Conservation (phyloP, 2,888 invertebrate genomes). For the Thereva nobilitata region DNA sequence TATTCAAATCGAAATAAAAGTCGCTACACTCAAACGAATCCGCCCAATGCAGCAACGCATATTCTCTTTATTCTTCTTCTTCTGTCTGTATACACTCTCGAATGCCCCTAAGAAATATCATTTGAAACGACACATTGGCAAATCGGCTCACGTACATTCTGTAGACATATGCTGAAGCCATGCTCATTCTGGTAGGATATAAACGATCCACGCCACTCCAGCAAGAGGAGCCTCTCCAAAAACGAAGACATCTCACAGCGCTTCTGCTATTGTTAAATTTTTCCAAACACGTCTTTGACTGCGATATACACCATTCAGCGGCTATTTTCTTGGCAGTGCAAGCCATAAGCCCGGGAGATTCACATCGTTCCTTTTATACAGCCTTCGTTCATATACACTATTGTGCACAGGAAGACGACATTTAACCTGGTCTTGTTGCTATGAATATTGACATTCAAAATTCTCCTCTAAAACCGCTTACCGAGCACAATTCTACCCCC, state of each 20-base stretch:
- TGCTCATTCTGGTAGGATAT: constrained; percentile 4
- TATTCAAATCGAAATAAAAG: neutral
- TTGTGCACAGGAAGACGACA: constrained; percentile 12
- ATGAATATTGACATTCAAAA: constrained; percentile 26
- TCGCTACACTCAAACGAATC: constrained; percentile 4
- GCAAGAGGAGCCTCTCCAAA: too few species aligned
- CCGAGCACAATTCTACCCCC: constrained; percentile 1
- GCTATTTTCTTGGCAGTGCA: constrained; percentile 26
- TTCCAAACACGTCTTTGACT: constrained; percentile 26
- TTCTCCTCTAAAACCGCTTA: constrained; percentile 2
- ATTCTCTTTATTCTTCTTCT: neutral
- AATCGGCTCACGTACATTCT: constrained; percentile 21
- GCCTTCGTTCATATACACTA: neutral
- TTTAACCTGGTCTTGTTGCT: constrained; percentile 8
- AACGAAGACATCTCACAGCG: too few species aligned
- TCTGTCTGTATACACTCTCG: constrained; percentile 3
- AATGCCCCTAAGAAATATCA: constrained; percentile 12
- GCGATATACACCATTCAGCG: constrained; percentile 21
- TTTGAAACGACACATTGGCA: constrained; percentile 4
- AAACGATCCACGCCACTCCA: neutral
- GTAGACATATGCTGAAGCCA: constrained; percentile 26
- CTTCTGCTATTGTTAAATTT: constrained; percentile 1
- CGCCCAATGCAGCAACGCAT: constrained; percentile 16
- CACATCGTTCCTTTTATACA: neutral
- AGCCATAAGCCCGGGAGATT: constrained; percentile 1